Conservation (phyloP, 2,888 invertebrate species). For the Hypena proboscidalis region DNA sequence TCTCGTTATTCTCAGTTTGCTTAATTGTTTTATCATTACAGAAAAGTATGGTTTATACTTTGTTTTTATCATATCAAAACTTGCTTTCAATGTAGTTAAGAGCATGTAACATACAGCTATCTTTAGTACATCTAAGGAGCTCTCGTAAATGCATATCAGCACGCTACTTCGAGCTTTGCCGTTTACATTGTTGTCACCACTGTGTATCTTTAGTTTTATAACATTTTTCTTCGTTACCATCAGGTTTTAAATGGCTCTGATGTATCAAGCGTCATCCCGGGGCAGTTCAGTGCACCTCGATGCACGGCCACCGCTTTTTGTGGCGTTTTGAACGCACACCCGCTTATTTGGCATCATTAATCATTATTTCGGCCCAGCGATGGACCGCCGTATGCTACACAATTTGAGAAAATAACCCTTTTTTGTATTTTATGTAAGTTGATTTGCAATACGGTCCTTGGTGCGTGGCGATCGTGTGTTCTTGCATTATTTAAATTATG, state of each 20-base stretch:
- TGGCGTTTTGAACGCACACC: slow-evolving; percentile 68
- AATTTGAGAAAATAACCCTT: slow-evolving; percentile 83
- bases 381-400: slow-evolving; percentile 69
- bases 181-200: too few species aligned
- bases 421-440: slow-evolving; percentile 67
- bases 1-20: slow-evolving; percentile 9
- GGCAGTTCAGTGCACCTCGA: slow-evolving; percentile 70
- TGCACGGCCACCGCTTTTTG: slow-evolving; percentile 68
- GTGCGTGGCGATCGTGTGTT: slow-evolving; percentile 56
- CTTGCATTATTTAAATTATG: slow-evolving; percentile 57
- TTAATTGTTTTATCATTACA: not conserved
- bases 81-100: too few species aligned
- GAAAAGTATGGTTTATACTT: not conserved
- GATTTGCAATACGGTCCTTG: slow-evolving; percentile 55
- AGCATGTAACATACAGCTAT: too few species aligned
- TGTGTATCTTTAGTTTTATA: too few species aligned
- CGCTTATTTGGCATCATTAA: slow-evolving; percentile 86
- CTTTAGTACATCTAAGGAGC: too few species aligned
- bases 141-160: too few species aligned
- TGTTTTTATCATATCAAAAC: not conserved
- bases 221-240: slow-evolving; percentile 37
- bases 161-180: too few species aligned
- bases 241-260: slow-evolving; percentile 35
- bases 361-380: slow-evolving; percentile 81
- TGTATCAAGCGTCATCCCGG: slow-evolving; percentile 41